A percentile compares a stretch with the other conserved stretches of the same genome.
phyloP scores from a whole-genome alignment of 2,113 vertebrate genomes.

The Erythrocebus patas region DNA sequence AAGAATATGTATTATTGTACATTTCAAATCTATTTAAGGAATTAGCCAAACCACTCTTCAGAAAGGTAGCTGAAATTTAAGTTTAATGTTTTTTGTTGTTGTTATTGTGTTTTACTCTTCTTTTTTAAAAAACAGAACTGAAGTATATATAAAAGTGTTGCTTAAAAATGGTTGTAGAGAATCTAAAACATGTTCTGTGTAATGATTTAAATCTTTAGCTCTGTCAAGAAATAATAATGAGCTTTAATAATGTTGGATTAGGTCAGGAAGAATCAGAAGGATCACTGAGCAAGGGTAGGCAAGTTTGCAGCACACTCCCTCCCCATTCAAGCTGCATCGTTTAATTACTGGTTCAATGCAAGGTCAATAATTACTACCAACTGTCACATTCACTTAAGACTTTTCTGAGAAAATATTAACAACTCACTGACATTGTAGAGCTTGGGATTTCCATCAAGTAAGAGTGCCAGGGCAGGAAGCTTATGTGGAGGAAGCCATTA shows the following conservation, averaged over 20 bases:
- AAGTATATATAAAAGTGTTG: neutral
- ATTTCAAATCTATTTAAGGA: neutral
- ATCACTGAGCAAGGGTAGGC: neutral
- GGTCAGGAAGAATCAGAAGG: neutral
- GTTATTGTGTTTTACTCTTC: neutral
- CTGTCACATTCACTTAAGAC: slow-evolving; percentile 16
- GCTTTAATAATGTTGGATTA: neutral
- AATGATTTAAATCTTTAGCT: slow-evolving; percentile 15
- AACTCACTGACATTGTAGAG: neutral
- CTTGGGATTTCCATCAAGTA: neutral
- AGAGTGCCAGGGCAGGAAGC: no score
- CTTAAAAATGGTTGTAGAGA: neutral
- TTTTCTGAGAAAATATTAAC: slow-evolving; percentile 24
- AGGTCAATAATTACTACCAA: slow-evolving; percentile 42
- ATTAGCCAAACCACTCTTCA: neutral
- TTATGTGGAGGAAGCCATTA: neutral
- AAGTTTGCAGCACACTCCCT: neutral
- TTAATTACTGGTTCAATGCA: slow-evolving; percentile 21
- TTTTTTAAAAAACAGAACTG: neutral
- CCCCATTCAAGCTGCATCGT: accelerated
- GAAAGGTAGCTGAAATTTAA: neutral
- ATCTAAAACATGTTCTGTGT: neutral
- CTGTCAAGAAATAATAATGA: neutral
- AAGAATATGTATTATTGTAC: neutral
- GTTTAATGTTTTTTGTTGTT: neutral